Evolutionary conservation across 2,888 invertebrate genomes (phyloP).

Genomic region (Onchidella celtica): DNA sequence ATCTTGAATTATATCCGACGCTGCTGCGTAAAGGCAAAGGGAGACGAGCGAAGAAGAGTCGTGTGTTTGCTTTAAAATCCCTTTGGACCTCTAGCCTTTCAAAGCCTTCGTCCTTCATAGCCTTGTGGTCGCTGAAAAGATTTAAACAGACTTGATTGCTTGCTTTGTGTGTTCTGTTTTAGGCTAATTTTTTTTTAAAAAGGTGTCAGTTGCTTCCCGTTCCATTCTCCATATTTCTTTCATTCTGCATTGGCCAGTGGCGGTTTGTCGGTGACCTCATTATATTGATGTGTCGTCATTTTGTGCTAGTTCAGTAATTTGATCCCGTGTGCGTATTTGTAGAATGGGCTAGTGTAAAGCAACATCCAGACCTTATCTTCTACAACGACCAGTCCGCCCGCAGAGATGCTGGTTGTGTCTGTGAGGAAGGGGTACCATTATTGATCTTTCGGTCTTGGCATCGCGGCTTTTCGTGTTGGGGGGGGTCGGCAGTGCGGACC

Average conservation of each 20-base stretch:
- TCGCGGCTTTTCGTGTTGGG: constrained; percentile 14
- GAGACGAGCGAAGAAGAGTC: constrained; percentile 12
- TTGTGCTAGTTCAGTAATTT: no score
- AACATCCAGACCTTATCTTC: neutral
- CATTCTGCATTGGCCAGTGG: no score
- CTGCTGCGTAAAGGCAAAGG: neutral
- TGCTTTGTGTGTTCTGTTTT: neutral
- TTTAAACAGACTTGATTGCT: neutral
- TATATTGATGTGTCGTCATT: no score
- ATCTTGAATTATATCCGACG: constrained; percentile 22
- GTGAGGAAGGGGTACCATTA: constrained; percentile 1
- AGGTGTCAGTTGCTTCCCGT: no score
- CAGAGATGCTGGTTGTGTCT: neutral
- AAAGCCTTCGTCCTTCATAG: neutral
- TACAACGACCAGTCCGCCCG: neutral
- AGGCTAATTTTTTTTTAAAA: no score
- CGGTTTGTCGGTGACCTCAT: no score
- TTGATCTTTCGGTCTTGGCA: constrained; percentile 35
- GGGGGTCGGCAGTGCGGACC: neutral
- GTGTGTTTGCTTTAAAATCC: constrained; percentile 10
- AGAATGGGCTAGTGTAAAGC: no score
- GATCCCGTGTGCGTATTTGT: no score
- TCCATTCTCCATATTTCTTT: no score
- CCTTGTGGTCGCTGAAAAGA: neutral
- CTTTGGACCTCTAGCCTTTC: neutral